Conservation (phyloP, 2,888 invertebrate genomes). For the Campoletis raptor region DNA sequence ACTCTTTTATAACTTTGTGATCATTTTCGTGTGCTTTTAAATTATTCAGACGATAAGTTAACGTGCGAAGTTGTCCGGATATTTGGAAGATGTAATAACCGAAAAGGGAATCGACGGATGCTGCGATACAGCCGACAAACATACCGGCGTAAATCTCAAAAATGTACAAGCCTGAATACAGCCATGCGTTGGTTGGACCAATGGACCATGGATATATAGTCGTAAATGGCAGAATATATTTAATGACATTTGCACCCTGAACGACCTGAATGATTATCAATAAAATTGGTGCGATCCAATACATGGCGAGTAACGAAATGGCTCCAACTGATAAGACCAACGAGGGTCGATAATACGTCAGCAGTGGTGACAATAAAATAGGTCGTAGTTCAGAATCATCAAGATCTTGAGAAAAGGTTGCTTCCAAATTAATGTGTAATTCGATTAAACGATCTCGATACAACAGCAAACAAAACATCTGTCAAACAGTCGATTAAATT, state of each 20-base stretch:
- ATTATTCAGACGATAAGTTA: conserved; percentile 53
- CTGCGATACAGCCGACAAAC: conserved; percentile 58
- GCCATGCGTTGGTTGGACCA: background rate
- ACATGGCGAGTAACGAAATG: background rate
- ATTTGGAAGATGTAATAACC: conserved; percentile 72
- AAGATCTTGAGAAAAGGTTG: conserved; percentile 34
- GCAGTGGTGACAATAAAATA: conserved; percentile 2
- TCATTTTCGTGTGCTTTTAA: conserved; percentile 20
- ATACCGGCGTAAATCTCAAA: conserved; percentile 59
- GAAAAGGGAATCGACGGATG: conserved; percentile 73
- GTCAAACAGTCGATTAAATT: background rate
- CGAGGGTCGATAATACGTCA: conserved; percentile 11
- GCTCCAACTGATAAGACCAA: conserved; percentile 2
- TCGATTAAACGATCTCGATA: conserved; percentile 45
- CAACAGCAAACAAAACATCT: conserved; percentile 29
- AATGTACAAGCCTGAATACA: conserved; percentile 68
- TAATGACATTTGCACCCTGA: conserved; percentile 25
- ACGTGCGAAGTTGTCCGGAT: conserved; percentile 50
- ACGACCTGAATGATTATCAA: conserved; percentile 39
- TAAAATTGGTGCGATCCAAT: conserved; percentile 37
- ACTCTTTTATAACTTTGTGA: conserved; percentile 38
- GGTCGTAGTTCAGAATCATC: conserved; percentile 7
- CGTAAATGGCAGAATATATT: conserved; percentile 42
- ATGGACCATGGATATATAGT: conserved; percentile 42
- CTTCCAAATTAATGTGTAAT: conserved; percentile 38